Percentiles rank a stretch among this genome's conserved stretches.
phyloP scores from a whole-genome alignment of 1,140 invertebrate genomes.

The Procambarus virginalis region DNA sequence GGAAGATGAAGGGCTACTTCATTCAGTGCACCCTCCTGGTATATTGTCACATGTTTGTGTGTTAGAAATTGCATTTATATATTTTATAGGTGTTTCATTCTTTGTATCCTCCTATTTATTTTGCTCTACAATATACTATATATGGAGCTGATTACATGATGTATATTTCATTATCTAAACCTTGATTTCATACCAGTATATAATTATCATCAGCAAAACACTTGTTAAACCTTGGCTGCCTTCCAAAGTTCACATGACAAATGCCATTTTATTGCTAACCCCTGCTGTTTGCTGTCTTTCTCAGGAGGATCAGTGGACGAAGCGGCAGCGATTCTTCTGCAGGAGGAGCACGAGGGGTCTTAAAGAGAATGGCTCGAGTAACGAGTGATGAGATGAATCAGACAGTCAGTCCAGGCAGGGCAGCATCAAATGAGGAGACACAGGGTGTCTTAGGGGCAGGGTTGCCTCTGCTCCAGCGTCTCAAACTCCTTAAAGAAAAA shows the following conservation, averaged over 20 bases:
- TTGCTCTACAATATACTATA: too few species aligned
- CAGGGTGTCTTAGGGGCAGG: slow-evolving; percentile 83
- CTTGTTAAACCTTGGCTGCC: too few species aligned
- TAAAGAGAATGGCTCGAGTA: slow-evolving; percentile 80
- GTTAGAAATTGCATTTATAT: not conserved
- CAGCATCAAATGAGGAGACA: slow-evolving; percentile 71
- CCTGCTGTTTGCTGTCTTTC: not conserved
- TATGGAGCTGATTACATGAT: too few species aligned
- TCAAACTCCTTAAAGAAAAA: slow-evolving; percentile 86
- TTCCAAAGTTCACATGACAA: not conserved
- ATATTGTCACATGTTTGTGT: too few species aligned
- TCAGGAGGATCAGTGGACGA: slow-evolving; percentile 65
- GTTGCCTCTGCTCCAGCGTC: slow-evolving; percentile 84
- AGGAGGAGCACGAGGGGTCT: slow-evolving; percentile 69
- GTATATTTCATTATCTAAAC: too few species aligned
- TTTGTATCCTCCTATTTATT: too few species aligned
- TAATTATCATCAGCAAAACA: too few species aligned
- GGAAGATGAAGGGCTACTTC: too few species aligned
- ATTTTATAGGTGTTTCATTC: not conserved
- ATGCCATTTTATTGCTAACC: not conserved
- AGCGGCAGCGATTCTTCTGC: slow-evolving; percentile 64
- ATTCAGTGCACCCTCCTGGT: too few species aligned
- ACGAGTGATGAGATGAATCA: slow-evolving; percentile 80
- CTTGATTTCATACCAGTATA: too few species aligned
- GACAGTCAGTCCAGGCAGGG: slow-evolving; percentile 63